Evolutionary conservation across 2,797 vertebrate species (phyloP), one percentile per base, ranked within the genome.

Genomic region (Neopelma chrysocephalum): DNA sequence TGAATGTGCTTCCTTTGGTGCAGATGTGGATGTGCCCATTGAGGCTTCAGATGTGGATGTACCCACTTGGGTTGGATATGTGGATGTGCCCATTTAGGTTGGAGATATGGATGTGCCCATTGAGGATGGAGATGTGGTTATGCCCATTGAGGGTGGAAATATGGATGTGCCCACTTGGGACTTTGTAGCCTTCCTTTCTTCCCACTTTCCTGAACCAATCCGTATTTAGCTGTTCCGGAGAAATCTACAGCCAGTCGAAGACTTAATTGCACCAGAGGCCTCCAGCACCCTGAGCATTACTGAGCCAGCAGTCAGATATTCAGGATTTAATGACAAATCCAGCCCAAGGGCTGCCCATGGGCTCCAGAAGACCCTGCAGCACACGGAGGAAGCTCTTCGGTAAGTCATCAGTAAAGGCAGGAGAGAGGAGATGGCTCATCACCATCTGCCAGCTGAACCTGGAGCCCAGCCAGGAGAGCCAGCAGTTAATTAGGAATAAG

Each of bases 401-500:
- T 66, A 83, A 76, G 71, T 75, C 61, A 54, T 83, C 68, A 94
- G 89, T 81, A 45, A 23, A 78, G 36, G 21, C 58, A 95, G 38
- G 53, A 50, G 27, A 78, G 79, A 89, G 75, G n/a, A 89, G 53
- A 60, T 62, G 91, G 82, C 65, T 92, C 86, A 40, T 93, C 92
- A 93, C 94, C 92, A 72, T 96, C 96, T 95, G 89, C 61, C 93
- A 94, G 65, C 32, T 86, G 76, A 50, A 81, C 77, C 57, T 95
- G 96, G 90, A 96, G 69, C 43, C 21, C 32, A 61, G 91, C 94
- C 96, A 94, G 84, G 38, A 72, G 42, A 96, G 45, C 57, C 72
- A 83, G 95, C 89, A 88, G 82, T 86, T 96, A 95, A 96, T 96
- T 94, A 95, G 82, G 75, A 95, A 36, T 31, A 65, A 82, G 79